These are phyloP conservation scores for Cecropterus lyciades DNA, from an alignment of 1,140 invertebrate genomes.

Conservation along the genomic window DNA sequence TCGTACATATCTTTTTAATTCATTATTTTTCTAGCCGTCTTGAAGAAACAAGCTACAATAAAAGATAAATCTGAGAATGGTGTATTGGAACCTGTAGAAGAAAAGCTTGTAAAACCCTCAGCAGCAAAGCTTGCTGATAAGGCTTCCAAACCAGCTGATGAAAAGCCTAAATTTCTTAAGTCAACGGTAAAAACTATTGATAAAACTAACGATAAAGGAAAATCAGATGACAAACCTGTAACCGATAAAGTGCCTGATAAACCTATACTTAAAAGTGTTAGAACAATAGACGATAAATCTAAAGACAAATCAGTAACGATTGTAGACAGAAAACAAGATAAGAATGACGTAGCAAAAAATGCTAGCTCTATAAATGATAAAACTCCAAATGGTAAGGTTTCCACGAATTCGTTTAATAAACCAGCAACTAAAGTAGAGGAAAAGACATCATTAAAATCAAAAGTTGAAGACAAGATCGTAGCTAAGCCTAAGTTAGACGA, in stretches of 20 bases:
- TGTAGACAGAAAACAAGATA: slow-evolving; percentile 67
- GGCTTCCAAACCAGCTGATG: slow-evolving; percentile 56
- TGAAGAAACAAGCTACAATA: slow-evolving; percentile 74
- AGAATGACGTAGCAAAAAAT: slow-evolving; percentile 56
- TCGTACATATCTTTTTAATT: background rate
- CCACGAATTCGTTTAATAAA: slow-evolving; percentile 48
- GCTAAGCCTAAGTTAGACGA: slow-evolving; percentile 39
- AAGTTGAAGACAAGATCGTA: slow-evolving; percentile 42
- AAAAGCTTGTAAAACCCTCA: slow-evolving; percentile 73
- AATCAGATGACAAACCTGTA: slow-evolving; percentile 57
- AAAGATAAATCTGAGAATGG: slow-evolving; percentile 73
- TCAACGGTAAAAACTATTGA: slow-evolving; percentile 62
- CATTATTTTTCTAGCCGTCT: slow-evolving; percentile 60
- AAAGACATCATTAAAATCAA: slow-evolving; percentile 28
- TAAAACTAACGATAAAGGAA: slow-evolving; percentile 45
- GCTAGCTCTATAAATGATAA: slow-evolving; percentile 66
- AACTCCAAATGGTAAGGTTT: slow-evolving; percentile 52
- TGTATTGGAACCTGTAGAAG: slow-evolving; percentile 59
- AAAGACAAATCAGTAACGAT: slow-evolving; percentile 75
- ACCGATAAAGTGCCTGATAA: slow-evolving; percentile 67
- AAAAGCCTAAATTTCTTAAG: slow-evolving; percentile 69
- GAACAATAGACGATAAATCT: slow-evolving; percentile 71
- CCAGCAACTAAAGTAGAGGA: slow-evolving; percentile 47
- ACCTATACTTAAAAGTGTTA: slow-evolving; percentile 65
- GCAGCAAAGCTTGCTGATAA: slow-evolving; percentile 67